Base-by-base conservation (phyloP, 2,113 vertebrate species). In the Geococcyx californianus region DNA sequence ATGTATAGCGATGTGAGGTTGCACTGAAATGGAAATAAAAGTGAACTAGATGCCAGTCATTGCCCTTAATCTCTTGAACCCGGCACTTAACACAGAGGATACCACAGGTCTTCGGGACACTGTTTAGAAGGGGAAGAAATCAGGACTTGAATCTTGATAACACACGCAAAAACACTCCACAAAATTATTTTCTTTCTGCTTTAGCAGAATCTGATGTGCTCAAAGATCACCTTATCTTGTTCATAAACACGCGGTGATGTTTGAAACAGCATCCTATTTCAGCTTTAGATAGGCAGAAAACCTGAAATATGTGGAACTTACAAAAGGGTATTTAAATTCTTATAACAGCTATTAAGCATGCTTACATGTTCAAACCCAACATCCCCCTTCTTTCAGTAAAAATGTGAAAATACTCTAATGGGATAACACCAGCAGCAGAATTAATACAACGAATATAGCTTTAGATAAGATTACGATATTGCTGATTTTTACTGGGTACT, bases 1-100 rank as follows among this genome's bases (percentile, higher is more conserved):
- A 98, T 98, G 98, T 98, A 99, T 99, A 98, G 98, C 97, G 96
- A 98, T 98, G 98, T 90, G 98, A 98, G 98, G 97, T 97, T 97
- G 98, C 98, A 98, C 98, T 97, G 97, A 98, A 98, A 99, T 97
- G 98, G 98, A 98, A 98, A 97, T 96, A 98, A 97, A 98, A 98
- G 95, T 98, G 98, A 99, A 97, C 96, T 96, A 94, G 97, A 97
- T 97, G 96, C 96, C 97, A 97, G 95, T 98, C 98, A 98, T 96
- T 97, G 97, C 97, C 98, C 93, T 97, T 95, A 98, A 98, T 98
- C 98, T 98, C 98, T 98, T 98, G 98, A 98, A 98, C 97, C 76
- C 94, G 0, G 90, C 95, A 98, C 98, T 98, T 98, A 97, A 98
- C 97, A 97, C 93, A 97, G 96, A 95, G 96, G 97, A 98, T 97